Base-by-base conservation (phyloP, 2,888 invertebrate species). In the Torymus texanus region DNA sequence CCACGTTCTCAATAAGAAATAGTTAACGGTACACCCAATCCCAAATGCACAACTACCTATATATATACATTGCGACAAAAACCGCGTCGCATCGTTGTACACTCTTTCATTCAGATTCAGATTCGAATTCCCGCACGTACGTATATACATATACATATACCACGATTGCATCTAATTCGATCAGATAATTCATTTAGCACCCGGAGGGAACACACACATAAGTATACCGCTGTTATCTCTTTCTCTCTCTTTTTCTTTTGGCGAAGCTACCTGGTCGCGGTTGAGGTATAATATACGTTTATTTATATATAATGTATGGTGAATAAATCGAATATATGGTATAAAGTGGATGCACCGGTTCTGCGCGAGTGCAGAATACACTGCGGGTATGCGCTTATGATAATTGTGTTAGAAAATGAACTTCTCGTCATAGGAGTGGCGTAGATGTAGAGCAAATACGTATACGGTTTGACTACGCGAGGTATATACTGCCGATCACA, bases 151-250 rank as follows among this genome's bases (percentile, higher is more conserved):
- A n/a, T n/a, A n/a, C n/a, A n/a, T n/a, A n/a, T n/a, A n/a, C n/a
- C 41, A 8, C 41, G 68, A 76, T 76, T 21, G 50, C 62, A 68
- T 67, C 65, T 59, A 72, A 78, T 72, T 78, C 66, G 77, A 78
- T 78, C 77, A 66, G 72, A 72, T 72, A 55, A 72, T 78, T 78
- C 77, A 59, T 65, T 78, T 72, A 72, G 65, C 59, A 41, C 8
- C 41, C 2, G 16, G n/a, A 4, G 21, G 5, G 18, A 13, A 41
- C 8, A 8, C 8, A 59, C 8, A 12, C 14, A 16, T 62, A 59
- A n/a, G 11, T 29, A 62, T 29, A 62, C 11, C 13, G 50, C 16
- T 8, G 41, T 16, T 10, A 53, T 21, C 41, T 16, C 65, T 13
- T 1, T 2, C 21, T 71, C 65, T 13, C 2, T 2, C 21, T 71